Evolutionary conservation across 2,888 invertebrate species (phyloP).

Genomic region (Diadromus collaris): DNA sequence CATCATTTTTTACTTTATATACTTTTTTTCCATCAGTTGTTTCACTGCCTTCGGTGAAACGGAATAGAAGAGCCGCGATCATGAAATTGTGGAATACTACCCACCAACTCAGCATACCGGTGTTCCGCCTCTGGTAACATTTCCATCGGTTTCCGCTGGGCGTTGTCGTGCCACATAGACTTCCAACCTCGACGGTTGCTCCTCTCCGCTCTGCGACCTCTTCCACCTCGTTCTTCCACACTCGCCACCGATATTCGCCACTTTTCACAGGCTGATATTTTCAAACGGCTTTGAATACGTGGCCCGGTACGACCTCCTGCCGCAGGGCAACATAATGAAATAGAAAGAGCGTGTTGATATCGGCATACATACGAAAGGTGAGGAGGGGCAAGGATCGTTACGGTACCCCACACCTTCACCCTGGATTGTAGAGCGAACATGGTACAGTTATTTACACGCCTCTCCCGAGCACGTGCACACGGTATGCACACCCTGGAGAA

Average conservation of each 20-base stretch:
- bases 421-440: conserved; percentile 1
- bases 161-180: conserved; percentile 24
- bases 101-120: conserved; percentile 35
- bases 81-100: conserved; percentile 22
- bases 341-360: conserved; percentile 39
- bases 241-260: conserved; percentile 38
- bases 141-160: conserved; percentile 30
- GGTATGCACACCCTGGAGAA: background rate
- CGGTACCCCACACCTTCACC: background rate
- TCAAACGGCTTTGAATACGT: conserved; percentile 34
- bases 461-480: background rate
- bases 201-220: conserved; percentile 2
- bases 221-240: conserved; percentile 17
- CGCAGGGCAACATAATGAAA: conserved; percentile 37
- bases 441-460: background rate
- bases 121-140: conserved; percentile 29
- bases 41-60: conserved; percentile 4
- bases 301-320: conserved; percentile 21
- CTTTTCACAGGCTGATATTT: conserved; percentile 40
- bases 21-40: background rate
- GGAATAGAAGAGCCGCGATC: background rate
- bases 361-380: background rate
- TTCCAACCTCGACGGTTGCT: background rate
- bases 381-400: conserved; percentile 9
- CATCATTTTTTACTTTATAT: conserved; percentile 11